phyloP scores from a whole-genome alignment of 2,888 invertebrate genomes.

The Eupithecia subumbrata region DNA sequence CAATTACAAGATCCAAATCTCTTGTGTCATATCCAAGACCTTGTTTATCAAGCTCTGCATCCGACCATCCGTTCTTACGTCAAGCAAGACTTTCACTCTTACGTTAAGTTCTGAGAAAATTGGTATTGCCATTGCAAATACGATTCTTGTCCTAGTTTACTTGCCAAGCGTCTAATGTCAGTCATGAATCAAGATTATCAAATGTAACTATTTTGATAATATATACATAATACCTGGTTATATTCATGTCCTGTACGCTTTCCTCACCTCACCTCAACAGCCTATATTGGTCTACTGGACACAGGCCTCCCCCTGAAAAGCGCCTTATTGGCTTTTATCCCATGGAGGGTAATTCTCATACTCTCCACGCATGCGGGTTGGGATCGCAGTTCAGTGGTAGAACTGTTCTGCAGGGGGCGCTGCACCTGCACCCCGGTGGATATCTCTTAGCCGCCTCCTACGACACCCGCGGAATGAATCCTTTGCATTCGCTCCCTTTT shows the following conservation, averaged over 20 bases:
- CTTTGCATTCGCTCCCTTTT: background rate
- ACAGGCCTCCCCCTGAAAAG: too few species aligned
- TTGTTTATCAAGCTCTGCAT: conserved; percentile 34
- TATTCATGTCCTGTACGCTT: background rate
- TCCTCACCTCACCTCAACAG: too few species aligned
- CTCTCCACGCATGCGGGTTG: too few species aligned
- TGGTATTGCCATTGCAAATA: conserved; percentile 50
- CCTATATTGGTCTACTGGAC: too few species aligned
- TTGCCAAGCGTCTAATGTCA: conserved; percentile 40
- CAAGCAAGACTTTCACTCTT: conserved; percentile 66
- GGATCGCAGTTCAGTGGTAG: too few species aligned
- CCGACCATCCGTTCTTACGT: conserved; percentile 50
- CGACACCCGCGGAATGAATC: too few species aligned
- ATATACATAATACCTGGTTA: too few species aligned
- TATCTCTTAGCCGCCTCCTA: too few species aligned
- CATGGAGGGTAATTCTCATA: too few species aligned
- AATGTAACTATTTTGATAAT: conserved; percentile 12
- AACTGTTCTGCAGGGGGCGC: too few species aligned
- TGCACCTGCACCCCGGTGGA: too few species aligned
- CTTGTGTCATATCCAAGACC: conserved; percentile 16
- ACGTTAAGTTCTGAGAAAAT: conserved; percentile 58
- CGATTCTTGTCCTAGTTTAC: conserved; percentile 44
- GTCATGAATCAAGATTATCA: conserved; percentile 47
- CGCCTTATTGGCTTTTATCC: too few species aligned
- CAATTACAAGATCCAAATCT: background rate